These are phyloP conservation scores for Acanthaster planci DNA, from an alignment of 35 echinoderm and acorn worm species.

Conservation along the genomic window DNA sequence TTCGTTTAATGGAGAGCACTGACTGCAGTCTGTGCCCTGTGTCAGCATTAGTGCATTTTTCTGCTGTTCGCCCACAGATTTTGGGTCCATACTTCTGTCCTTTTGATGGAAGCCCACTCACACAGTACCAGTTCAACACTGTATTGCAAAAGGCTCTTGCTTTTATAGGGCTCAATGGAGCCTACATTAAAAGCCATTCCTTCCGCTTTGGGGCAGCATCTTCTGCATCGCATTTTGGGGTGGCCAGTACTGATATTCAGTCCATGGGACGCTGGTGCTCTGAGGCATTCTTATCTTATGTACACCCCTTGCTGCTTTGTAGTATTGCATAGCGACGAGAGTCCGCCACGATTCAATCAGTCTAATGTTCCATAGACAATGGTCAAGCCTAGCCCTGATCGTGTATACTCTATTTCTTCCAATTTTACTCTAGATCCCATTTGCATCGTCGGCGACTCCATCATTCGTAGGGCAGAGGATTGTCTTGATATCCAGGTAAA, in stretches of 20 bases:
- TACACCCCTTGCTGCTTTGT: too few relatives aligned
- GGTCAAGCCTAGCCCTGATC: too few relatives aligned
- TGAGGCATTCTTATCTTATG: not conserved
- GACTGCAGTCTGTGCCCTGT: not conserved
- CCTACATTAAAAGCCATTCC: conserved; percentile 7
- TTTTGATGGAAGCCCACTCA: conserved; percentile 9
- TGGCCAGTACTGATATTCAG: not conserved
- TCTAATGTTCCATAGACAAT: too few relatives aligned
- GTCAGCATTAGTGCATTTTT: not conserved
- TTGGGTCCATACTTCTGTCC: not conserved
- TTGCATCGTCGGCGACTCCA: not conserved
- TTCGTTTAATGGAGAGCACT: not conserved
- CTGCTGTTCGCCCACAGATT: not conserved
- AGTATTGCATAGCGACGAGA: too few relatives aligned
- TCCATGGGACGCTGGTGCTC: conserved; percentile 16
- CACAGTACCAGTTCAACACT: not conserved
- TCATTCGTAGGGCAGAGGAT: not conserved
- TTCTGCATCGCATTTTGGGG: not conserved
- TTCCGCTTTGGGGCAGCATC: conserved; percentile 11
- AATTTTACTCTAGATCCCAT: too few relatives aligned
- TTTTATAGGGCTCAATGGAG: not conserved
- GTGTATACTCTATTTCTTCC: too few relatives aligned
- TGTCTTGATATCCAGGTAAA: not conserved
- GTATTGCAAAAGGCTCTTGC: not conserved
- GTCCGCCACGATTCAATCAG: too few relatives aligned